Evolutionary conservation across 2,113 vertebrate species (phyloP).

Genomic region (Ophiodon elongatus): DNA sequence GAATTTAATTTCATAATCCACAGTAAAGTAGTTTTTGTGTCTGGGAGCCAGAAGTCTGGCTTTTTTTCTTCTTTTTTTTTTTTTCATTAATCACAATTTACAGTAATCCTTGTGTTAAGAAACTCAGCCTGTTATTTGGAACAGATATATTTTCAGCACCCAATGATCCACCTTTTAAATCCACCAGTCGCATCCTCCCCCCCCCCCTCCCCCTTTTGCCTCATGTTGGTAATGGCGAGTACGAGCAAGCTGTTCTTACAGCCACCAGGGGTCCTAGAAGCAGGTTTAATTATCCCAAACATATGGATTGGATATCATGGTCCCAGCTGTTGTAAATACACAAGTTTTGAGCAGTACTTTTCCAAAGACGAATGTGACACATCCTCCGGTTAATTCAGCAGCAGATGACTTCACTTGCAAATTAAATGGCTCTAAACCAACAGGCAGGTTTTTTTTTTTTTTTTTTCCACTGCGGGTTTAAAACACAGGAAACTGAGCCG

Average conservation of each 20-base stretch:
- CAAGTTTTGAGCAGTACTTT: background rate
- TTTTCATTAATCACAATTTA: constrained; percentile 38
- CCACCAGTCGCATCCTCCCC: background rate
- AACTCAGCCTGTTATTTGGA: constrained; percentile 54
- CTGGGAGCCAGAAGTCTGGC: constrained; percentile 18
- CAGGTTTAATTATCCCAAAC: constrained; percentile 15
- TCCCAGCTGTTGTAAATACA: constrained; percentile 6
- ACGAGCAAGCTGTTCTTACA: constrained; percentile 13
- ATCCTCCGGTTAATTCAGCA: background rate
- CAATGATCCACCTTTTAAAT: constrained; percentile 56
- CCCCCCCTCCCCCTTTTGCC: background rate
- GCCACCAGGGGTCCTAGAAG: constrained; percentile 22
- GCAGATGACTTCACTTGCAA: background rate
- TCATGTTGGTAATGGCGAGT: constrained; percentile 25
- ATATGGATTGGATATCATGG: constrained; percentile 21
- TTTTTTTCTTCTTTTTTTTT: constrained; percentile 30
- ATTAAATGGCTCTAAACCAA: background rate
- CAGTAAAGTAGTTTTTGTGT: constrained; percentile 26
- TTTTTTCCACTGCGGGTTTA: constrained; percentile 2
- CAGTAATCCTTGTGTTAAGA: constrained; percentile 52
- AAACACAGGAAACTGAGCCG: constrained; percentile 27
- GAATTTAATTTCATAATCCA: constrained; percentile 48
- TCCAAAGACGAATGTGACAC: background rate
- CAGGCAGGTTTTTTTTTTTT: background rate
- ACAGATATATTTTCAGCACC: constrained; percentile 34